Conservation (phyloP, 2,797 vertebrate genomes). For the Psittacula echo region DNA sequence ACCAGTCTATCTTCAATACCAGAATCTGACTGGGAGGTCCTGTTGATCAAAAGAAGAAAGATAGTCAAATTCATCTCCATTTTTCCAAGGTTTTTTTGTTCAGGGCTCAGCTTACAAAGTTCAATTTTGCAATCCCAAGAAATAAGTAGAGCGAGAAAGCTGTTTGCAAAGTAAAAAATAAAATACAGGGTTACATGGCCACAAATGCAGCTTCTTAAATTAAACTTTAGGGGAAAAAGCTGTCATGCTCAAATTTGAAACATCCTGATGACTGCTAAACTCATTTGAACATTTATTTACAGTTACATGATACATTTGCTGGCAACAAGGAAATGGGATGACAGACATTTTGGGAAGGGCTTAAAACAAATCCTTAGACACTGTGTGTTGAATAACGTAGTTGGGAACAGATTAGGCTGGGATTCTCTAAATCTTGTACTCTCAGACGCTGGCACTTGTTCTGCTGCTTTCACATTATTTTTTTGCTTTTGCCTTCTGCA, state of each 20-base stretch:
- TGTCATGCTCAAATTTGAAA: background rate
- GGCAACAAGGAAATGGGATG: background rate
- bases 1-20: background rate
- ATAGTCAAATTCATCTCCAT: background rate
- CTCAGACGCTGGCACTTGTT: background rate
- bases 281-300: conserved; percentile 49
- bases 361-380: conserved; percentile 57
- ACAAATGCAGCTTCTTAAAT: conserved; percentile 25
- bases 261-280: conserved; percentile 15
- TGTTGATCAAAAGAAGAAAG: background rate
- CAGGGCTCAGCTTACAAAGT: background rate
- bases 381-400: background rate
- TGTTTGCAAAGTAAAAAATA: background rate
- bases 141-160: conserved; percentile 15
- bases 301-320: conserved; percentile 37
- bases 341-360: conserved; percentile 31
- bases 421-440: conserved; percentile 41
- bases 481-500: background rate
- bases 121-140: conserved; percentile 41
- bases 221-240: conserved; percentile 4
- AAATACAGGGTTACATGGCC: background rate
- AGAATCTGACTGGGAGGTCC: background rate
- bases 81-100: background rate
- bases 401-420: conserved; percentile 36
- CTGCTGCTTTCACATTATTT: conserved; percentile 5